Base-by-base conservation (phyloP, 2,797 vertebrate genomes). In the Acrocephalus scirpaceus region DNA sequence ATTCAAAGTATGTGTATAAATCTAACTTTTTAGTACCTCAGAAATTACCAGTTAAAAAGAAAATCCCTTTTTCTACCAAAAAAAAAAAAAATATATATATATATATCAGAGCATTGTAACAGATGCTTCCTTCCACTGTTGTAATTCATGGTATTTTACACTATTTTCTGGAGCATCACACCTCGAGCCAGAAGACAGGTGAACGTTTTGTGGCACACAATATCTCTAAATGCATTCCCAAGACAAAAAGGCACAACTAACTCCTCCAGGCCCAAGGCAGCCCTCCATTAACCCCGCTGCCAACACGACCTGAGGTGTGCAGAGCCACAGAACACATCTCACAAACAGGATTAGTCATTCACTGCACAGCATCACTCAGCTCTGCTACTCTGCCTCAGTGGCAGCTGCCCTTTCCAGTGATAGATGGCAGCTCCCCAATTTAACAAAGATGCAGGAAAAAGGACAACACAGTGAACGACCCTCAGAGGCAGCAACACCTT, bases 351-450 rank as follows among this genome's bases (percentile, higher is more conserved):
- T 79, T 81, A 87, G 86, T 75, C 84, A 91, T 91, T 95, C 86
- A 51, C 69, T 70, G 69, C 60, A 71, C 51, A 65, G 69, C 78
- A 51, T 22, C 72, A 57, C 29, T 54, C 9, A 11, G 66, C 76
- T 77, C 56, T 26, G 50, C 85, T 70, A 10, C 66, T 80, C 78
- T 81, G 88, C 91, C 81, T 91, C 72, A 40, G 79, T 38, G 8
- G 79, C 89, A 92, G 85, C 11, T 95, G 87, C 90, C 92, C 96
- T 96, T 96, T 95, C 51, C 81, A 84, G 16, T 82, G 89, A 94
- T 81, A 51, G 9, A 93, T 32, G 65, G 75, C 16, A 88, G 79
- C 34, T 32, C 81, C 75, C 84, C 84, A 75, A 5, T n/a, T 90
- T 85, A 86, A 83, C 54, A 65, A 48, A 74, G 83, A 83, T 36